Conservation (phyloP, 1,140 invertebrate species). For the Pararge aegeria region DNA sequence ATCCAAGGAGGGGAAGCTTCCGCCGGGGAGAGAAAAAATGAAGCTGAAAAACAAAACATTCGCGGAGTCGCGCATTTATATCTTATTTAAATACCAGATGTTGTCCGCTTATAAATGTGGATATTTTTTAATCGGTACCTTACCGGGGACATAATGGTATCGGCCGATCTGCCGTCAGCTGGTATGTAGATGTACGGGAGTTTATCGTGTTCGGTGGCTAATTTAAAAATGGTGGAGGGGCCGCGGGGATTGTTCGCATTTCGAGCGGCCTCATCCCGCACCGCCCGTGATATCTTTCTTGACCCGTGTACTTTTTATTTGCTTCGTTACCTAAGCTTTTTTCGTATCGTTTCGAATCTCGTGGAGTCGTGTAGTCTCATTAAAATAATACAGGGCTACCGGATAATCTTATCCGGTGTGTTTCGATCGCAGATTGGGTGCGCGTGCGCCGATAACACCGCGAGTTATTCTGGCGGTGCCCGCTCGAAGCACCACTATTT, state of each 20-base stretch:
- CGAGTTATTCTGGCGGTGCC: conserved; percentile 70
- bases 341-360: conserved; percentile 74
- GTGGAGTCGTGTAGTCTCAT: conserved; percentile 77
- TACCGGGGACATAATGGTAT: conserved; percentile 77
- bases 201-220: conserved; percentile 69
- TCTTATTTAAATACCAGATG: conserved; percentile 79
- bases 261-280: conserved; percentile 50
- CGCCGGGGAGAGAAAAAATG: conserved; percentile 57
- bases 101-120: conserved; percentile 73
- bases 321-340: conserved; percentile 74
- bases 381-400: conserved; percentile 79
- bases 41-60: conserved; percentile 67
- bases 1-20: conserved; percentile 67
- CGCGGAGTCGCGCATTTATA: conserved; percentile 67
- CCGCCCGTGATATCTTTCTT: conserved; percentile 71
- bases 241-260: conserved; percentile 44
- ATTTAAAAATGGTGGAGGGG: conserved; percentile 65
- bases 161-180: conserved; percentile 75
- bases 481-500: conserved; percentile 67
- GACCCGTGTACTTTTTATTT: conserved; percentile 73
- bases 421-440: conserved; percentile 77
- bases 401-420: conserved; percentile 78
- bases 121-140: conserved; percentile 77
- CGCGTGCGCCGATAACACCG: conserved; percentile 75
- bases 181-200: conserved; percentile 68